These are phyloP conservation scores for Gadopsis marmoratus DNA, from an alignment of 2,797 vertebrate species.

Conservation along the genomic window DNA sequence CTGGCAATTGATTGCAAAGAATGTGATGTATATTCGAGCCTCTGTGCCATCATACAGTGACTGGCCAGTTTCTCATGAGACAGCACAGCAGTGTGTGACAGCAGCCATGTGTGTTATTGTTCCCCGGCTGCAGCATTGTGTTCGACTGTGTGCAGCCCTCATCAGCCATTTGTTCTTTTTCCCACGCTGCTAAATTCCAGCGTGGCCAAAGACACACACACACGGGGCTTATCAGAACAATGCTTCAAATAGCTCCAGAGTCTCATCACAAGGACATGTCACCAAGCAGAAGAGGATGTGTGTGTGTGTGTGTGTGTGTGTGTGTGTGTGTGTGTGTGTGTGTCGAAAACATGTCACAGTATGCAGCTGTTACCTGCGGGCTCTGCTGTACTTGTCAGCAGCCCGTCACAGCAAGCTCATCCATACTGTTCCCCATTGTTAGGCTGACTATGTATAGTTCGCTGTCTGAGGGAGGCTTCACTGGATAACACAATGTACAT, in stretches of 20 bases:
- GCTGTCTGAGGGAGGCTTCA: constrained; percentile 37
- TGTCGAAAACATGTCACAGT: constrained; percentile 60
- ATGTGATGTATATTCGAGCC: neutral
- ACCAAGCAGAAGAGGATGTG: constrained; percentile 57
- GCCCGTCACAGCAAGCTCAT: constrained; percentile 66
- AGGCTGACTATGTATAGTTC: constrained; percentile 68
- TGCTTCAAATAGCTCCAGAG: constrained; percentile 84
- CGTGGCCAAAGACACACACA: constrained; percentile 61
- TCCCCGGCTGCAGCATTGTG: constrained; percentile 46
- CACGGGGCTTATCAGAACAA: constrained; percentile 87
- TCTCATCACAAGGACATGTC: constrained; percentile 81
- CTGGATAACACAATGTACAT: constrained; percentile 5
- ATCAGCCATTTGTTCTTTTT: constrained; percentile 88
- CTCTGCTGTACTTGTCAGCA: constrained; percentile 79
- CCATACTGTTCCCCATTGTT: constrained; percentile 67
- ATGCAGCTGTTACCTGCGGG: constrained; percentile 81
- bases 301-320: constrained; percentile 32
- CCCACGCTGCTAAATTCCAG: constrained; percentile 85
- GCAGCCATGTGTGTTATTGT: constrained; percentile 45
- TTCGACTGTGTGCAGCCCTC: constrained; percentile 54
- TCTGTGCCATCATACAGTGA: neutral
- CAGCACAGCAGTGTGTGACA: neutral
- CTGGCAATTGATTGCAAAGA: neutral
- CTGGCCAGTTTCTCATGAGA: neutral
- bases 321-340: constrained; percentile 15